Evolutionary conservation across 1,140 invertebrate species (phyloP), one percentile per base, ranked within the genome.

Genomic region (Cataglyphis hispanica): DNA sequence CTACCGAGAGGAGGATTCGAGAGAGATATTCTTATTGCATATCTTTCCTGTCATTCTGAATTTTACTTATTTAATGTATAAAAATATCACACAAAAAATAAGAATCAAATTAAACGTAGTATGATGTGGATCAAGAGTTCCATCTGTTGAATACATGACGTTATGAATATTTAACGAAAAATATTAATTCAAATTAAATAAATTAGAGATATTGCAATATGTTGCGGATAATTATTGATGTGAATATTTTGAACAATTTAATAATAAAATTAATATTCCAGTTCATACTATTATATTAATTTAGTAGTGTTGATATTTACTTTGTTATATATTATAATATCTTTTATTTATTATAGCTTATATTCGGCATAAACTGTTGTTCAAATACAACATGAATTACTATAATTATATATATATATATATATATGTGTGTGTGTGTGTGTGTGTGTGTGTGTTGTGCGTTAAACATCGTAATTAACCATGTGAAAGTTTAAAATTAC

Each of bases 171-270:
- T 11, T 56, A 53, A 25, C 34, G 6, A 40, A 7, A 37, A 69
- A 56, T 56, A 72, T 2, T 69, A 10, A 53, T 56, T 6, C 2
- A 64, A 31, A 76, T 63, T 31, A 76, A 76, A 2, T n/a, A n/a
- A 50, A 1, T 37, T 10, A 19, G 43, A 64, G n/a, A 64, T 64
- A 10, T 64, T 0, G 2, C 5, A 13, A n/a, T 34, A 19, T 72
- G n/a, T 69, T 75, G 27, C 1, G 25, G 8, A 4, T 37, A 63
- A 77, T n/a, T 77, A 53, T 34, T 56, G n/a, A 56, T 53, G n/a
- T 50, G 25, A 53, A 25, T 19, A 27, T 25, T 43, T 67, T 8
- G 25, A 69, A 72, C 5, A 0, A 72, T 22, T 72, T 19, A 16
- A 1, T 69, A 46, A 72, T 72, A 72, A 34, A 56, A 56, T 56